These are phyloP conservation scores for Halichondria panicea DNA, from an alignment of 37 sponge, comb jelly and placozoan genomes.

Conservation along the genomic window DNA sequence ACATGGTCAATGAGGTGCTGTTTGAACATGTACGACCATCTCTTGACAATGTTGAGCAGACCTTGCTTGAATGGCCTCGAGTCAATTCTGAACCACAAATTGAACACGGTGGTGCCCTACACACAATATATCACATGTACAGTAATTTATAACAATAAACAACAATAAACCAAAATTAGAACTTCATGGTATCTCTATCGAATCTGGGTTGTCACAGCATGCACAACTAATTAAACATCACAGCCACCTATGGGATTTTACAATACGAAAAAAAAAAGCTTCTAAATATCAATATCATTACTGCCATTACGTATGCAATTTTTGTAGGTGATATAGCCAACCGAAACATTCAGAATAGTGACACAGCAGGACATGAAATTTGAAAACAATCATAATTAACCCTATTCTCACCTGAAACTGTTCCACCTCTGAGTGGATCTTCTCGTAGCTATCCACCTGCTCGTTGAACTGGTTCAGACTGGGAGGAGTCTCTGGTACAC, in stretches of 20 bases:
- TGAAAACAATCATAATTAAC: not conserved
- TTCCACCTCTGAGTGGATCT: constrained; percentile 81
- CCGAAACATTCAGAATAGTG: too few species aligned
- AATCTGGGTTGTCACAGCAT: not conserved
- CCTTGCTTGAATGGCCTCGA: constrained; percentile 94
- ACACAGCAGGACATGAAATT: too few species aligned
- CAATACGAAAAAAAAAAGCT: not conserved
- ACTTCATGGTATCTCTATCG: not conserved
- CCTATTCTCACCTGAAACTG: constrained; percentile 54
- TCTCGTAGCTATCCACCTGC: constrained; percentile 97
- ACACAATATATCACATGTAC: not conserved
- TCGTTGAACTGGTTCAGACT: constrained; percentile 91
- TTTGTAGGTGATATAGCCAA: not conserved
- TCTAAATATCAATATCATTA: not conserved
- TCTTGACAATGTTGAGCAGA: constrained; percentile 91
- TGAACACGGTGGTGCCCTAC: constrained; percentile 69
- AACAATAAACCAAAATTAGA: not conserved
- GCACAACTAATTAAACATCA: too few species aligned
- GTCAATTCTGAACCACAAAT: constrained; percentile 93
- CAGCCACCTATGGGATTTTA: not conserved
- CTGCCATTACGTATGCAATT: not conserved
- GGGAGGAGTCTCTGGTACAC: constrained; percentile 86
- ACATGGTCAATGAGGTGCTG: constrained; percentile 96
- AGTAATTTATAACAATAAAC: not conserved
- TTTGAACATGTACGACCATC: constrained; percentile 99